Evolutionary conservation across 2,113 vertebrate species (phyloP).

Genomic region (Arvicanthis niloticus): DNA sequence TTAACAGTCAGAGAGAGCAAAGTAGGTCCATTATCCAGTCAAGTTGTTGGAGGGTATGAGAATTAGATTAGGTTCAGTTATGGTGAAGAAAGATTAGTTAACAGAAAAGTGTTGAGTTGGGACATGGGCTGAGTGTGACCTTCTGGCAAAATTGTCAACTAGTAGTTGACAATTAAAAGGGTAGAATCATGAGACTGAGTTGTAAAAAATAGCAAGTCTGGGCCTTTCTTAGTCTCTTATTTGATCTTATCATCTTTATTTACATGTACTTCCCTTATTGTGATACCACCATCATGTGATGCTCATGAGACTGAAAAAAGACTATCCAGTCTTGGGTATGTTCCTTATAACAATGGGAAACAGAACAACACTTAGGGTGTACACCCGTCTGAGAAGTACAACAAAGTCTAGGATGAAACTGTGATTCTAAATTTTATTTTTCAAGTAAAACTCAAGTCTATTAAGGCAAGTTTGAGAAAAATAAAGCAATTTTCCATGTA

Average conservation of each 20-base stretch:
- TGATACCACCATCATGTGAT: not conserved
- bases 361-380: not conserved
- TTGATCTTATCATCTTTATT: not conserved
- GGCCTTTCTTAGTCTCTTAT: not conserved
- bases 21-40: not conserved
- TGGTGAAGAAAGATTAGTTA: not conserved
- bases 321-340: not conserved
- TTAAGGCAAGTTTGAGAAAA: conserved; percentile 28
- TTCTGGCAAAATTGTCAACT: too few relatives aligned
- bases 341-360: not conserved
- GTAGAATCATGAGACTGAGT: not conserved
- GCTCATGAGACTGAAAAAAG: too few relatives aligned
- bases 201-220: too few relatives aligned
- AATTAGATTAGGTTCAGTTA: not conserved
- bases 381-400: not conserved
- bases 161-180: too few relatives aligned
- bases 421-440: not conserved
- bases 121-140: not conserved
- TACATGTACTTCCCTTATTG: not conserved
- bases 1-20: not conserved
- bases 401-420: not conserved
- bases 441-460: not conserved
- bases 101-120: not conserved
- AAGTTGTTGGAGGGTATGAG: not conserved
- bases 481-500: not conserved